phyloP scores from a whole-genome alignment of 2,888 invertebrate genomes.

The Chesias legatella region DNA sequence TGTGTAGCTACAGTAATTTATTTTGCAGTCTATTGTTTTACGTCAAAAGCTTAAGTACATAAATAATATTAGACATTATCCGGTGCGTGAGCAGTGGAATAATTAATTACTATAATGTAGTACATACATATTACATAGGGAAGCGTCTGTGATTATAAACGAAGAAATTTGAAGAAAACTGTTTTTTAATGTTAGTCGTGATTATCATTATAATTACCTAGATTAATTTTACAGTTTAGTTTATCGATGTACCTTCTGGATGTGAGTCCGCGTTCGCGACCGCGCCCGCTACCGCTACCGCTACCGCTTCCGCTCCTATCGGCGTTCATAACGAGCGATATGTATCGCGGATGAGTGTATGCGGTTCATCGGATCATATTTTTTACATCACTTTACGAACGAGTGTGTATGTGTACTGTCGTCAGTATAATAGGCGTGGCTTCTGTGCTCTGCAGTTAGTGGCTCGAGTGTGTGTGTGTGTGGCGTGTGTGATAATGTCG shows the following conservation, averaged over 20 bases:
- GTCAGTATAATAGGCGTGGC: conserved; percentile 25
- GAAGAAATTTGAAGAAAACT: conserved; percentile 74
- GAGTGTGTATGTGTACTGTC: conserved; percentile 3
- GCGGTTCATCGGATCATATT: conserved; percentile 28
- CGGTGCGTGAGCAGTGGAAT: conserved; percentile 60
- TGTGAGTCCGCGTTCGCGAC: conserved; percentile 11
- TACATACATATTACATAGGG: conserved; percentile 79
- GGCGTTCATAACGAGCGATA: no score
- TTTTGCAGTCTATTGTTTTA: conserved; percentile 64
- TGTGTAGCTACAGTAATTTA: conserved; percentile 75
- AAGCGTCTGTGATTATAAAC: conserved; percentile 80
- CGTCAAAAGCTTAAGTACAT: conserved; percentile 65
- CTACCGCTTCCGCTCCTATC: no score
- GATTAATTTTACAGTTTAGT: conserved; percentile 57
- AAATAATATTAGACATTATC: conserved; percentile 55
- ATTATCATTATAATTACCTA: conserved; percentile 46
- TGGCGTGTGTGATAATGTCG: conserved; percentile 25
- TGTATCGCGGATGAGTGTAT: neutral
- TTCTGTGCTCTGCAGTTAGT: conserved; percentile 34
- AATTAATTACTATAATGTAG: conserved; percentile 42
- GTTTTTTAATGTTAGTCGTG: conserved; percentile 66
- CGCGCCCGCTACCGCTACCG: neutral
- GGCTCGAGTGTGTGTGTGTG: conserved; percentile 37
- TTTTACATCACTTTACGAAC: conserved; percentile 43
- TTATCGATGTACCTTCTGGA: conserved; percentile 39